Percentiles rank a stretch among this genome's conserved stretches.
phyloP scores from a whole-genome alignment of 2,797 vertebrate genomes.

The Trachurus trachurus region DNA sequence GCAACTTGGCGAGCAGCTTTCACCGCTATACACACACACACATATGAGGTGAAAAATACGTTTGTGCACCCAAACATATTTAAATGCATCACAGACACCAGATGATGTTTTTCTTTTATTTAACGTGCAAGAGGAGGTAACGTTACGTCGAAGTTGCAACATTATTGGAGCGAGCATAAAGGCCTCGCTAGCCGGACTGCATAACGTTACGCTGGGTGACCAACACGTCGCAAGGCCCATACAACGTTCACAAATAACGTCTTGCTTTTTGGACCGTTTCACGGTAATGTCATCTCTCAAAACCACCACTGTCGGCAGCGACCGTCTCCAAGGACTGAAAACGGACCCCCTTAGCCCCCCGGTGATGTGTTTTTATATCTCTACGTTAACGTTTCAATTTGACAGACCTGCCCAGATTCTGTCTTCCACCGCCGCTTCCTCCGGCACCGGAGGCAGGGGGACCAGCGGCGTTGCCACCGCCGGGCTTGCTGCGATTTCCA shows the following conservation, averaged over 20 bases:
- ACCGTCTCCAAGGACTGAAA: neutral
- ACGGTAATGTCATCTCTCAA: conserved; percentile 74
- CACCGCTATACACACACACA: conserved; percentile 28
- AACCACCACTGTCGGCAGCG: neutral
- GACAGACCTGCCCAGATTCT: conserved; percentile 93
- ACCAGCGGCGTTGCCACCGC: conserved; percentile 88
- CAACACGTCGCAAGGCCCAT: conserved; percentile 78
- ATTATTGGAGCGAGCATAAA: conserved; percentile 41
- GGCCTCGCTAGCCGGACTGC: conserved; percentile 73
- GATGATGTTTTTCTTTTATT: neutral
- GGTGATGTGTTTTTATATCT: conserved; percentile 40
- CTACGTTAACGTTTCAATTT: conserved; percentile 42
- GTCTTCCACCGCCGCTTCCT: conserved; percentile 88
- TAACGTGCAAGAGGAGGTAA: conserved; percentile 22
- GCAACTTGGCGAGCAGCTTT: conserved; percentile 32
- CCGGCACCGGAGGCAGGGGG: conserved; percentile 86
- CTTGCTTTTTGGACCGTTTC: conserved; percentile 57
- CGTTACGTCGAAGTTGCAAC: conserved; percentile 62
- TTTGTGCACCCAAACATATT: neutral
- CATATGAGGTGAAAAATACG: conserved; percentile 18
- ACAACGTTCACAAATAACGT: conserved; percentile 49
- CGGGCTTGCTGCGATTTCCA: conserved; percentile 93
- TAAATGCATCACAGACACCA: neutral
- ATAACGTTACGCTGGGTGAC: conserved; percentile 58
- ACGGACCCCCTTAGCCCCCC: fast-evolving